Percentiles rank a stretch among this genome's conserved stretches.
Evolutionary conservation across 2,113 vertebrate species (phyloP).

Genomic region (Oreotrochilus melanogaster): DNA sequence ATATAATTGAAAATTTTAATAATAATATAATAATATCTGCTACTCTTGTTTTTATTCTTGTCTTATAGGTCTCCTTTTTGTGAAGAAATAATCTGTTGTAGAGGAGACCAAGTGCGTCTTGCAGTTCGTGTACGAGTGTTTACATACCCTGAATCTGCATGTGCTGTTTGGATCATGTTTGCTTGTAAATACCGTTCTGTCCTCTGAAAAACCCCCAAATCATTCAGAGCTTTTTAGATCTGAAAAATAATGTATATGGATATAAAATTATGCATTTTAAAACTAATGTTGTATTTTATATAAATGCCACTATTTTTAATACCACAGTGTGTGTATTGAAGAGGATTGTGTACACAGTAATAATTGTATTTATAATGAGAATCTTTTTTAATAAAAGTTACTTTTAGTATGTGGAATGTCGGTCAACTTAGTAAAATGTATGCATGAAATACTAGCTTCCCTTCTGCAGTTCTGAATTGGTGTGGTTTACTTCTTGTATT

Average conservation of each 20-base stretch:
- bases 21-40: background rate
- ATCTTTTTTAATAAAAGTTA: slow-evolving; percentile 77
- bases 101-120: slow-evolving; percentile 93
- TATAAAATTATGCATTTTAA: slow-evolving; percentile 15
- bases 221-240: background rate
- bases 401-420: slow-evolving; percentile 31
- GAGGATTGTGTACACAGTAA: slow-evolving; percentile 44
- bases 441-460: background rate
- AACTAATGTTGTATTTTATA: slow-evolving; percentile 8
- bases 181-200: slow-evolving; percentile 97
- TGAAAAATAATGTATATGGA: background rate
- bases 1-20: background rate
- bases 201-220: slow-evolving; percentile 77
- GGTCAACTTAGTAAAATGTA: slow-evolving; percentile 43
- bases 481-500: background rate
- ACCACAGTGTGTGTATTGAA: slow-evolving; percentile 33
- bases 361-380: slow-evolving; percentile 72
- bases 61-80: slow-evolving; percentile 90
- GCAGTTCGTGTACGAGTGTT: slow-evolving; percentile 93
- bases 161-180: slow-evolving; percentile 99
- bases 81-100: slow-evolving; percentile 93
- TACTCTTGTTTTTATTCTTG: background rate
- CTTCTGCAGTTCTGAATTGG: background rate
- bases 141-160: slow-evolving; percentile 90
- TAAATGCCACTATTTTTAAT: slow-evolving; percentile 35